Percentiles rank a stretch among this genome's conserved stretches.
These are phyloP conservation scores for Larimichthys crocea DNA, from an alignment of 2,113 vertebrate genomes.

Conservation along the genomic window DNA sequence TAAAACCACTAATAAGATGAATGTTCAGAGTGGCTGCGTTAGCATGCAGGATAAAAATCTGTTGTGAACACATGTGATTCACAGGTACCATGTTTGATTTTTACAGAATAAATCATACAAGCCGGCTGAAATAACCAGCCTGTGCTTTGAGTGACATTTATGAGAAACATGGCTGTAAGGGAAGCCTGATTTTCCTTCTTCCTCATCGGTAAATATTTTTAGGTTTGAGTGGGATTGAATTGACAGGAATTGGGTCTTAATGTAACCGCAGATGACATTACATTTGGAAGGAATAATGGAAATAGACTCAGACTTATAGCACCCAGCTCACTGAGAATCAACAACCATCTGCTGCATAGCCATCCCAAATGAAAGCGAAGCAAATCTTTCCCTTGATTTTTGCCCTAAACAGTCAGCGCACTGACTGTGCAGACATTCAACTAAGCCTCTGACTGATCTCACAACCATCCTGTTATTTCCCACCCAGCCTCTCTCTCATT, in stretches of 20 bases:
- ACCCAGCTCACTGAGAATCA: neutral
- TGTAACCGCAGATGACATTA: neutral
- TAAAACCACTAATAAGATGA: neutral
- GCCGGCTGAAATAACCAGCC: neutral
- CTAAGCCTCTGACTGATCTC: neutral
- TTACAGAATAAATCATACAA: neutral
- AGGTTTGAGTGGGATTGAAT: neutral
- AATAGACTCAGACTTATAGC: neutral
- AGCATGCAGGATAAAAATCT: conserved; percentile 3
- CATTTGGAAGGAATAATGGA: neutral
- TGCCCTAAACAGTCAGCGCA: neutral
- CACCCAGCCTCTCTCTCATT: too few relatives aligned
- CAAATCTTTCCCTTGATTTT: too few relatives aligned
- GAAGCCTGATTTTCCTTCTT: neutral
- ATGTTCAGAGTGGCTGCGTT: neutral
- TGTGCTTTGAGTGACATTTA: neutral
- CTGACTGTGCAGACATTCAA: neutral
- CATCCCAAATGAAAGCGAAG: neutral
- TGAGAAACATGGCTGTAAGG: neutral
- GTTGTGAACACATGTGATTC: neutral
- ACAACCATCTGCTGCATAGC: neutral
- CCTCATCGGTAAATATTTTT: neutral
- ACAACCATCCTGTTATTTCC: neutral
- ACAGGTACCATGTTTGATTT: neutral
- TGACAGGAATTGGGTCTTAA: neutral